Percentiles rank a stretch among this genome's conserved stretches.
Conservation (phyloP, 2,888 invertebrate species). For the Drosophila maculinotata region DNA sequence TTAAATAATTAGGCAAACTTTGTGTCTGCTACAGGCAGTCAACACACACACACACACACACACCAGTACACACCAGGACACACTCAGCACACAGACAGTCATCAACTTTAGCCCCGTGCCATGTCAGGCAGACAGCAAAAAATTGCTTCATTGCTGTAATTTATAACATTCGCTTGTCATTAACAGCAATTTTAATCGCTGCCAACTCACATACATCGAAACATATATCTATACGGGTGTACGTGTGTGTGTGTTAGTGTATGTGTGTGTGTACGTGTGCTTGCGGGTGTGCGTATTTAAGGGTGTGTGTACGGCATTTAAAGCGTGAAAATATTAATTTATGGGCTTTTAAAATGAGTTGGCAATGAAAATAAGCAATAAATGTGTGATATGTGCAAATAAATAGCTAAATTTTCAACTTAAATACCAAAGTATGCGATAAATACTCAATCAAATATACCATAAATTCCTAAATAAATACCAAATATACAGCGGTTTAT, state of each 20-base stretch:
- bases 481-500: conserved; percentile 41
- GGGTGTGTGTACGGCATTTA: conserved; percentile 60
- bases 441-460: conserved; percentile 48
- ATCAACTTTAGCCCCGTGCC: conserved; percentile 46
- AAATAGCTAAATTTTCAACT: conserved; percentile 49
- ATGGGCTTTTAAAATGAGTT: conserved; percentile 70
- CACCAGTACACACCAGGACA: conserved; percentile 5
- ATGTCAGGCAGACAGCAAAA: conserved; percentile 51
- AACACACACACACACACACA: conserved; percentile 30
- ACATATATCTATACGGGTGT: conserved; percentile 21
- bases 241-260: conserved; percentile 28
- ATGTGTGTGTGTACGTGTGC: too few relatives aligned
- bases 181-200: conserved; percentile 78
- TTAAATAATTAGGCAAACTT: conserved; percentile 80
- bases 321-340: conserved; percentile 79
- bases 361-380: conserved; percentile 60
- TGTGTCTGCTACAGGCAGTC: conserved; percentile 66
- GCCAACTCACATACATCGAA: conserved; percentile 44
- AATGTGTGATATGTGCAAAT: conserved; percentile 43
- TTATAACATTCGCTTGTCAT: conserved; percentile 83
- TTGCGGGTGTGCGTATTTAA: conserved; percentile 27
- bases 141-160: conserved; percentile 80
- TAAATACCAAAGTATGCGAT: conserved; percentile 51
- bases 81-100: conserved; percentile 32
- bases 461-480: conserved; percentile 60